phyloP scores from a whole-genome alignment of 92 coral and sea anemone genomes.

The Bergia sp. region DNA sequence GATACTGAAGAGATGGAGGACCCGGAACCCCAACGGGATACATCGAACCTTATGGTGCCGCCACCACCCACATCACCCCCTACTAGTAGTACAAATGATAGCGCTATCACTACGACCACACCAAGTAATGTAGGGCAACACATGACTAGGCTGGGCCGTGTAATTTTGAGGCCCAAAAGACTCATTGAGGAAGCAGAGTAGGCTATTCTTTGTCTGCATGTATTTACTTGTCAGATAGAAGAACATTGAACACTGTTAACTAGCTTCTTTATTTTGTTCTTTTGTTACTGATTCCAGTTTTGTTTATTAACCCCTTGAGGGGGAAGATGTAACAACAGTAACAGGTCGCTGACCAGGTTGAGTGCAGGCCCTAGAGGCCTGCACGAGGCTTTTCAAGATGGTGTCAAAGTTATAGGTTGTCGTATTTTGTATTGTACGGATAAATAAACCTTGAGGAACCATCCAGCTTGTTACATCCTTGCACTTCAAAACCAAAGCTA shows the following conservation, averaged over 20 bases:
- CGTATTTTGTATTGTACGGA: too few species aligned
- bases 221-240: not conserved
- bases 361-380: too few species aligned
- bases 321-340: too few species aligned
- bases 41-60: slow-evolving; percentile 1
- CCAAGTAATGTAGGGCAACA: slow-evolving; percentile 7
- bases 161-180: not conserved
- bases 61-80: slow-evolving; percentile 19
- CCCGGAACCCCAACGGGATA: slow-evolving; percentile 2
- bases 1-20: not conserved
- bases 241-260: slow-evolving; percentile 3
- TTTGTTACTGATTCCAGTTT: too few species aligned
- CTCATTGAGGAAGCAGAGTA: slow-evolving; percentile 25
- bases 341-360: too few species aligned
- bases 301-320: too few species aligned
- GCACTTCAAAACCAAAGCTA: too few species aligned
- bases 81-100: not conserved
- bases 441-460: too few species aligned
- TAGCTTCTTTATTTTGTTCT: not conserved
- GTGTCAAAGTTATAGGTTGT: too few species aligned
- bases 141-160: slow-evolving; percentile 20
- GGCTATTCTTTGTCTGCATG: not conserved
- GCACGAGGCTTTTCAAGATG: too few species aligned
- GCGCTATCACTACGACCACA: not conserved
- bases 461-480: too few species aligned